phyloP scores from a whole-genome alignment of 2,797 vertebrate species.

The Anabacerthia variegaticeps region DNA sequence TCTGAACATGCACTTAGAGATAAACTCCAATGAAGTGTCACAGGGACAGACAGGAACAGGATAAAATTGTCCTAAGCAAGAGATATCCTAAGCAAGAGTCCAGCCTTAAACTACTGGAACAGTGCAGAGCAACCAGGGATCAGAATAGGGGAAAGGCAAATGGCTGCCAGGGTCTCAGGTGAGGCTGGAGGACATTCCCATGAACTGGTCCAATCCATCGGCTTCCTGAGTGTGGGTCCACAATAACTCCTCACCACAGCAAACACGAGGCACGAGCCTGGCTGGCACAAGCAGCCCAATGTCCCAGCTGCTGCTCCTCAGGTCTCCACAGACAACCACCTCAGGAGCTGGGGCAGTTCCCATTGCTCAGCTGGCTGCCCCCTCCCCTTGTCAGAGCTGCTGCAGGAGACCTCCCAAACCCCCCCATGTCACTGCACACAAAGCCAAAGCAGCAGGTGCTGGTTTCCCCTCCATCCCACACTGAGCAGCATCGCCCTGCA shows the following conservation, averaged over 20 bases:
- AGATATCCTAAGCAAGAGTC: not conserved
- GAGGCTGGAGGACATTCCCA: not conserved
- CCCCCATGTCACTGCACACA: not conserved
- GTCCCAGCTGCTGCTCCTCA: not conserved
- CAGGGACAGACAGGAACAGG: not conserved
- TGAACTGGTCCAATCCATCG: not conserved
- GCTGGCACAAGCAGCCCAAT: not conserved
- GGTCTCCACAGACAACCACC: not conserved
- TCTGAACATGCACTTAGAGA: not conserved
- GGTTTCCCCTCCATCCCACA: fast-evolving
- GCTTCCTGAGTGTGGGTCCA: not conserved
- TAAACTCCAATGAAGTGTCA: not conserved
- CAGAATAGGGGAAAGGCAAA: not conserved
- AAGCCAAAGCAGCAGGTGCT: not conserved
- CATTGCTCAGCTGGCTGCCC: not conserved
- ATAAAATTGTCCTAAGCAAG: not conserved
- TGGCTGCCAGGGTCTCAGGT: not conserved
- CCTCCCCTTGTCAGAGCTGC: not conserved
- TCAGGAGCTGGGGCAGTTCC: not conserved
- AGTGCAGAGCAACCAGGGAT: not conserved
- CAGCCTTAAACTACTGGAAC: not conserved
- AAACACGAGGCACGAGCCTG: not conserved
- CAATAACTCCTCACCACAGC: not conserved
- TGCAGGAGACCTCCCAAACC: not conserved
- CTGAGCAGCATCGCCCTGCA: not conserved